phyloP scores from a whole-genome alignment of 2,113 vertebrate genomes.

The Athene noctua region DNA sequence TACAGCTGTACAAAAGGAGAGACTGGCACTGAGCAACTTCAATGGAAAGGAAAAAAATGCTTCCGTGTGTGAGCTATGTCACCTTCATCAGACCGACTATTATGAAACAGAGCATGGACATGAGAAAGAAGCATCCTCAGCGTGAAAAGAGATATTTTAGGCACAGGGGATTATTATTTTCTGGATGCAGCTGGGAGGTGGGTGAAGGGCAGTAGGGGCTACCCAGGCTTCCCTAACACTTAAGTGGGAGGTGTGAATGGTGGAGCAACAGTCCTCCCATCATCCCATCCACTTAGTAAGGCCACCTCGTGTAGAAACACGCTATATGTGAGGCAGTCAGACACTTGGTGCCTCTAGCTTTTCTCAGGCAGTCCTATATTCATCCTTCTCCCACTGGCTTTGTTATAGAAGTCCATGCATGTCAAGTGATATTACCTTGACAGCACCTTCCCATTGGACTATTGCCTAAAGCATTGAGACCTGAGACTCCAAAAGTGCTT shows the following conservation, averaged over 20 bases:
- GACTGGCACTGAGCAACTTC: background rate
- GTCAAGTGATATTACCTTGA: background rate
- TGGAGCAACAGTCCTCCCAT: background rate
- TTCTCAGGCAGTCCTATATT: background rate
- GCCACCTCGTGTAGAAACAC: accelerated
- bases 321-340: background rate
- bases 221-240: background rate
- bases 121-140: background rate
- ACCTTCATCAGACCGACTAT: accelerated
- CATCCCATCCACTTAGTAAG: background rate
- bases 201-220: background rate
- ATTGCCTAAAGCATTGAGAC: background rate
- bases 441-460: background rate
- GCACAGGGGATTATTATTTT: background rate
- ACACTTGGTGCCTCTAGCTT: background rate
- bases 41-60: background rate
- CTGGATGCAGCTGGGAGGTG: background rate
- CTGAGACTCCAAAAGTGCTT: background rate
- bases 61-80: background rate
- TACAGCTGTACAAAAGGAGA: background rate
- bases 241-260: background rate
- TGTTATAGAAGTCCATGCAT: accelerated
- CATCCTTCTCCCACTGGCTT: background rate
- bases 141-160: background rate
- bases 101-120: background rate